Evolutionary conservation across 2,113 vertebrate species (phyloP), one percentile per base, ranked within the genome.

Genomic region (Scartelaos histophorus): DNA sequence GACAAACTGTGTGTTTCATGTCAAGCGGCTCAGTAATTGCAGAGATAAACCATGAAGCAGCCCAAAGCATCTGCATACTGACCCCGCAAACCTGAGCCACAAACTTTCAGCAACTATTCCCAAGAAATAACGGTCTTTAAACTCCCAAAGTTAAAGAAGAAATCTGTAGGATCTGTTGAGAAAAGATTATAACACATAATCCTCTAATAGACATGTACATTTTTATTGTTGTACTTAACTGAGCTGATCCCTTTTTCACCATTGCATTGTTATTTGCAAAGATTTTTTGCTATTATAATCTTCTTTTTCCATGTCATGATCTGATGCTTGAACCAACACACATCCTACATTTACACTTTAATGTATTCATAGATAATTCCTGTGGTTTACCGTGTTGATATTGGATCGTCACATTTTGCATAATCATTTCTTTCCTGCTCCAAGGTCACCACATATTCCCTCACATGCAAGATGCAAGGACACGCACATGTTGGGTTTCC

Each of bases 391-490:
- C 21, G 75, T 82, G 76, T 82, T 75, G 62, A 77, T 62, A 75
- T 81, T 22, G 69, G n/a, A 73, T 76, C 67, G 76, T 74, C 45
- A 70, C 76, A 45, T 61, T 38, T 21, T 70, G 74, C 71, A 76
- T 65, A 79, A 75, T 75, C 86, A 80, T 83, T 84, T 81, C 38
- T 71, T 34, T 72, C 61, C 17, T 49, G 73, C 69, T 58, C 78
- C 83, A 87, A 91, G 76, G 86, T 89, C n/a, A 57, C 10, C 65
- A 75, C 51, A 25, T 3, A 13, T n/a, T 19, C 6, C 47, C 69
- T 45, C 7, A 10, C 38, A 43, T 43, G 38, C 38, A 38, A 3
- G 45, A 38, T 4, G 35, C 35, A 43, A 10, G 9, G 7, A 10
- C 38, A 43, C 38, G 10, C 38, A 43, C 38, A 43, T 10, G 9